Evolutionary conservation across 2,888 invertebrate species (phyloP), one percentile per base, ranked within the genome.

Genomic region (Lithophane semibrunnea): DNA sequence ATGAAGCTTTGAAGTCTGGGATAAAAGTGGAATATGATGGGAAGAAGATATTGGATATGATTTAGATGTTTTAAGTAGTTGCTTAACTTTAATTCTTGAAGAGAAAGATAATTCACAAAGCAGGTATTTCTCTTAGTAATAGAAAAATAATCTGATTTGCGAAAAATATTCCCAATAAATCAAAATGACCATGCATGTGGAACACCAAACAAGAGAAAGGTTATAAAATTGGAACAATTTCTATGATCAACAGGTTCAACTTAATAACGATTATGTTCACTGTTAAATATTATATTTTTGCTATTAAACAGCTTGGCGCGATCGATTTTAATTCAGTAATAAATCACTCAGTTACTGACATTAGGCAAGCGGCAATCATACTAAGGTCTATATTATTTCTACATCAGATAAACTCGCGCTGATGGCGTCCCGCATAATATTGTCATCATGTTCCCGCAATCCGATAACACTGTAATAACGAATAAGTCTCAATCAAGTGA

Each of bases 401-500:
- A 86, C 89, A 90, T 90, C 89, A 82, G 85, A 86, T 90, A 89
- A 90, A 88, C 87, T 85, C 80, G 80, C 80, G 81, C 85, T 89
- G 89, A 89, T 90, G 88, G 88, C 79, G 78, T 77, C 80, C 80
- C 80, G 91, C 90, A 92, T 92, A 93, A 92, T 93, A 91, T 91
- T 90, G 92, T 92, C 92, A 91, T 92, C 92, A 89, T 83, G 85
- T 89, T 86, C 75, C 85, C 86, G 88, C 87, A 88, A 90, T 88
- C 86, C 88, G 94, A 92, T 93, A 94, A 91, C 93, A 89, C 89
- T 81, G 90, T 92, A 92, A 93, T 92, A 92, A 90, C 88, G 92
- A 91, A 93, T 93, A 94, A 91, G 93, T 94, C 94, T 94, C 94
- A 94, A 95, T 94, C 94, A 92, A 90, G 88, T 81, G 87, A 87